Evolutionary conservation across 64 coral and sea anemone species (phyloP).

Genomic region (Pocillopora verrucosa): DNA sequence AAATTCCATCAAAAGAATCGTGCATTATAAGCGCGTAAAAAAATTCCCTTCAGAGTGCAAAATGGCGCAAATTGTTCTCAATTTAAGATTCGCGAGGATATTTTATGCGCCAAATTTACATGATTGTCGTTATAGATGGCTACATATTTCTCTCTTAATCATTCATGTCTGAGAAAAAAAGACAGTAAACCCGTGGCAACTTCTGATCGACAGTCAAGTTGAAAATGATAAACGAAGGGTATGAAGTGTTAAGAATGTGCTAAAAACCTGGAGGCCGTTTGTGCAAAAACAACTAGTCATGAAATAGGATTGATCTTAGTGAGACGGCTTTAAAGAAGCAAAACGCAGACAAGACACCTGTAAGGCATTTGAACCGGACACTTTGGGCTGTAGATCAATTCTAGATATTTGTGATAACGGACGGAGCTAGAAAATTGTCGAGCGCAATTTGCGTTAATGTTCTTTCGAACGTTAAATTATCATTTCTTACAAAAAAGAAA

Average conservation of each 20-base stretch:
- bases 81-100: too few relatives aligned
- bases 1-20: neutral
- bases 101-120: too few relatives aligned
- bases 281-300: neutral
- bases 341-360: neutral
- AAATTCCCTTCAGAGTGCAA: too few relatives aligned
- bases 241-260: too few relatives aligned
- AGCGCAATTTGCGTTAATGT: constrained; percentile 20
- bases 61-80: too few relatives aligned
- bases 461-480: constrained; percentile 15
- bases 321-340: neutral
- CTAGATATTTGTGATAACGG: constrained; percentile 17
- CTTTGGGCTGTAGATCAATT: neutral
- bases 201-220: too few relatives aligned
- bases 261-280: neutral
- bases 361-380: neutral
- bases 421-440: constrained; percentile 10
- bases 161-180: too few relatives aligned
- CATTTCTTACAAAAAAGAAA: constrained; percentile 7
- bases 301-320: neutral
- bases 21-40: too few relatives aligned
- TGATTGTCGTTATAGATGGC: too few relatives aligned
- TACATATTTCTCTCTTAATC: too few relatives aligned
- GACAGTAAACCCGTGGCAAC: too few relatives aligned
- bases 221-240: too few relatives aligned